Percentiles rank a stretch among this genome's conserved stretches.
Conservation (phyloP, 1,140 invertebrate genomes). For the Drosophila miranda region DNA sequence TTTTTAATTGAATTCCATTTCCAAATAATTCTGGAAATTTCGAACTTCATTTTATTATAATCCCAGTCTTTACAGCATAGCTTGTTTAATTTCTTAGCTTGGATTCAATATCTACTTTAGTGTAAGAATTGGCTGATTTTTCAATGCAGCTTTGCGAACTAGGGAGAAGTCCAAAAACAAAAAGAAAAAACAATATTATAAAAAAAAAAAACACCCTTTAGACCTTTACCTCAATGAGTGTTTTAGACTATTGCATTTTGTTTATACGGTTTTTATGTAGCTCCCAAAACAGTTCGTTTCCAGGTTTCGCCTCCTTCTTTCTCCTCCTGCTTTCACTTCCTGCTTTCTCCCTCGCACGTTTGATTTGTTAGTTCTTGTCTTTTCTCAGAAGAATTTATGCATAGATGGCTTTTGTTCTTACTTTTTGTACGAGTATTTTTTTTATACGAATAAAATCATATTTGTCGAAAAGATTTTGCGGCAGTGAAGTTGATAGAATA, state of each 20-base stretch:
- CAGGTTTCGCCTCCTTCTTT: conserved; percentile 5
- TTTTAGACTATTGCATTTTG: conserved; percentile 75
- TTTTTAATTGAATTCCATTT: too few relatives aligned
- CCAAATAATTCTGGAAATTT: too few relatives aligned
- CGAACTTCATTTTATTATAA: too few relatives aligned
- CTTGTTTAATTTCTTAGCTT: too few relatives aligned
- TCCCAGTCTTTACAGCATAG: too few relatives aligned
- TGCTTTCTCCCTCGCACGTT: conserved; percentile 31
- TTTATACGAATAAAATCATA: conserved; percentile 68
- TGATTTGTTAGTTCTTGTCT: conserved; percentile 42
- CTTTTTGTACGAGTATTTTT: conserved; percentile 38
- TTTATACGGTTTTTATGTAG: conserved; percentile 49
- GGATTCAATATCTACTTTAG: too few relatives aligned
- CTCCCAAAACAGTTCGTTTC: conserved; percentile 36
- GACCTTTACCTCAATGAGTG: conserved; percentile 64
- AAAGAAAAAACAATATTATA: too few relatives aligned
- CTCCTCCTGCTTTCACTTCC: too few relatives aligned
- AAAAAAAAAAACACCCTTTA: too few relatives aligned
- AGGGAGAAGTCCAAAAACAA: too few relatives aligned
- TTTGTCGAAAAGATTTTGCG: conserved; percentile 70
- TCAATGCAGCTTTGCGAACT: too few relatives aligned
- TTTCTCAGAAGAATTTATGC: conserved; percentile 70
- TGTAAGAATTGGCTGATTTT: too few relatives aligned
- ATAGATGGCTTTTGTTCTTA: conserved; percentile 20
- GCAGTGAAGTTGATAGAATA: conserved; percentile 75